These are phyloP conservation scores for Rhodeus uyekii DNA, from an alignment of 2,797 vertebrate species.

Conservation along the genomic window DNA sequence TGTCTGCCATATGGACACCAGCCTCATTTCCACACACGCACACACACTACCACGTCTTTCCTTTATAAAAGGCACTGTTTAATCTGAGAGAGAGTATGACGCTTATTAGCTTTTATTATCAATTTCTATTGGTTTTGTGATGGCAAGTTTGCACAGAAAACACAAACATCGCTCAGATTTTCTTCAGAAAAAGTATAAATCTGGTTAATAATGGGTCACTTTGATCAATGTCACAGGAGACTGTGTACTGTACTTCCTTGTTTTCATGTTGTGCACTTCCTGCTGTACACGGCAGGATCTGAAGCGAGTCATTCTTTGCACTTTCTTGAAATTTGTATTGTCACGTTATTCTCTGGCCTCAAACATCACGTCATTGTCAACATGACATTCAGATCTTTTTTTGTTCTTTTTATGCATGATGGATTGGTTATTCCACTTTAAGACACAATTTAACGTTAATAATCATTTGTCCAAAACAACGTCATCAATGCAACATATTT, in stretches of 20 bases:
- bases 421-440: not conserved
- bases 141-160: not conserved
- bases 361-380: not conserved
- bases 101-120: not conserved
- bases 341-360: not conserved
- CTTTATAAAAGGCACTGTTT: not conserved
- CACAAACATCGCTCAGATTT: not conserved
- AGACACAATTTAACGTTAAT: not conserved
- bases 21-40: conserved; percentile 19
- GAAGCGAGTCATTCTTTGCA: conserved; percentile 44
- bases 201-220: not conserved
- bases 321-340: conserved; percentile 30
- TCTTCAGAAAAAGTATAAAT: not conserved
- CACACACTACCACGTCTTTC: conserved; percentile 3
- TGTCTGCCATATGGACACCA: conserved; percentile 43
- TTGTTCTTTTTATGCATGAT: not conserved
- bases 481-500: not conserved
- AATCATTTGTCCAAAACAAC: not conserved
- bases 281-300: conserved; percentile 3
- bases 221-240: conserved; percentile 23
- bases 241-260: conserved; percentile 43
- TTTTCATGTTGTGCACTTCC: conserved; percentile 50
- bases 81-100: not conserved
- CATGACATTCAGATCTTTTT: not conserved
- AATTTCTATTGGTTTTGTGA: not conserved